Evolutionary conservation across 1,140 invertebrate species (phyloP).

Genomic region (Scaptomyza pallida): DNA sequence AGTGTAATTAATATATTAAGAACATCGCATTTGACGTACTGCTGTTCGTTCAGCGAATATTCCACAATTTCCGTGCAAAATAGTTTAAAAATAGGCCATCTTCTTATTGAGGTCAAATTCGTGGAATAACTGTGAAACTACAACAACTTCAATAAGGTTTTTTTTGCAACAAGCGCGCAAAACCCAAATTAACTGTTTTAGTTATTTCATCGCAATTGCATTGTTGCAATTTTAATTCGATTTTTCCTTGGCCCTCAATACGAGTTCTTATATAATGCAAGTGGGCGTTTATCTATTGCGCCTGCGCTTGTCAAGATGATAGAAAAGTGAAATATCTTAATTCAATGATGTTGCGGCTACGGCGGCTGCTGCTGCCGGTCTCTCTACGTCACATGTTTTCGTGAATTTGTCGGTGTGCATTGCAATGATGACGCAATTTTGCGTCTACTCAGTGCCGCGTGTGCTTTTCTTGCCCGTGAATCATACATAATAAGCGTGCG

Average conservation of each 20-base stretch:
- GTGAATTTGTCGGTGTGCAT: constrained; percentile 31
- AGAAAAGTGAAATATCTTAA: constrained; percentile 44
- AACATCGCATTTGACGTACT: not conserved
- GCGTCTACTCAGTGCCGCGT: constrained; percentile 58
- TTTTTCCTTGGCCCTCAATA: constrained; percentile 38
- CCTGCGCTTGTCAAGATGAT: constrained; percentile 33
- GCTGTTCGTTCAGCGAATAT: not conserved
- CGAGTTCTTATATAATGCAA: constrained; percentile 51
- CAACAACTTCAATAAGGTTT: constrained; percentile 10
- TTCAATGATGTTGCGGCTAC: constrained; percentile 7
- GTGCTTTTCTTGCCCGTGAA: constrained; percentile 65
- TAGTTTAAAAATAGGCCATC: not conserved
- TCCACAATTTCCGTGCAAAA: constrained; percentile 1
- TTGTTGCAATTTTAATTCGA: constrained; percentile 18
- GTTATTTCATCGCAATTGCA: constrained; percentile 14
- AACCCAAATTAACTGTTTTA: not conserved
- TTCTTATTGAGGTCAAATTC: constrained; percentile 48
- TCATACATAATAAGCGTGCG: constrained; percentile 43
- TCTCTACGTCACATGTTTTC: constrained; percentile 47
- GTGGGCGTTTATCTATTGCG: constrained; percentile 47
- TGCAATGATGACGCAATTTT: constrained; percentile 72
- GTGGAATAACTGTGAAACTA: constrained; percentile 39
- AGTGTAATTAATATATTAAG: not conserved
- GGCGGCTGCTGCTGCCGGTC: constrained; percentile 21
- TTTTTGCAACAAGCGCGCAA: constrained; percentile 2